Evolutionary conservation across 2,888 invertebrate species (phyloP), one percentile per base, ranked within the genome.

Genomic region (Polydrusus cervinus): DNA sequence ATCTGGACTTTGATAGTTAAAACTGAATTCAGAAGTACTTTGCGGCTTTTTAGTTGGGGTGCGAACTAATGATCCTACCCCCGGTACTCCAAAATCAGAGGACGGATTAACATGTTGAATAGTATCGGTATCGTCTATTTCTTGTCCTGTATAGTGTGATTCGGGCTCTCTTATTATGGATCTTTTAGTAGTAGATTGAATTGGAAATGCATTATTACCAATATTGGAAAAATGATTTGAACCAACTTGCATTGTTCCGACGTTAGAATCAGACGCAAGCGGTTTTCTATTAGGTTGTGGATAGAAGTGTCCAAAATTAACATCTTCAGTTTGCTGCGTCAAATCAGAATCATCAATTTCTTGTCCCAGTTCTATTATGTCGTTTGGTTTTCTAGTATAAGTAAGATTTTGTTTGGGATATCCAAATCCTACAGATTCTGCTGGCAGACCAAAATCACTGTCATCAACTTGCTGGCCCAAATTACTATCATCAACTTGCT

Each of bases 391-490:
- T 68, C 51, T 40, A 71, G 77, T 9, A 51, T 78, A 16, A 61
- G 20, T 34, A 3, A 9, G 16, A 18, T 49, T 49, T 51, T 11
- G 18, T 11, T 18, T 6, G 13, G 51, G 18, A 0, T 18, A 6
- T 11, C 20, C 66, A 62, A 51, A 74, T 62, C 57, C 14, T 60
- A 62, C 25, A 16, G 76, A 57, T 74, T 77, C 77, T 45, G 75
- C 61, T 75, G 80, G 77, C 78, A 82, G 82, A 0, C 78, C 79
- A 8, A 82, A 76, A 68, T 81, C 79, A 45, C 70, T 61, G 72
- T 77, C 69, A 25, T 78, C 75, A 47, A 64, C 65, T 30, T 78
- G 64, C 51, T 78, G 75, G 38, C 76, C 72, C 20, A 53, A 13
- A 6, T 25, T 6, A 34, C 14, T 14, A 14, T 55, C 14, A 34